phyloP scores from a whole-genome alignment of 2,797 vertebrate genomes.

The Acropternis orthonyx region DNA sequence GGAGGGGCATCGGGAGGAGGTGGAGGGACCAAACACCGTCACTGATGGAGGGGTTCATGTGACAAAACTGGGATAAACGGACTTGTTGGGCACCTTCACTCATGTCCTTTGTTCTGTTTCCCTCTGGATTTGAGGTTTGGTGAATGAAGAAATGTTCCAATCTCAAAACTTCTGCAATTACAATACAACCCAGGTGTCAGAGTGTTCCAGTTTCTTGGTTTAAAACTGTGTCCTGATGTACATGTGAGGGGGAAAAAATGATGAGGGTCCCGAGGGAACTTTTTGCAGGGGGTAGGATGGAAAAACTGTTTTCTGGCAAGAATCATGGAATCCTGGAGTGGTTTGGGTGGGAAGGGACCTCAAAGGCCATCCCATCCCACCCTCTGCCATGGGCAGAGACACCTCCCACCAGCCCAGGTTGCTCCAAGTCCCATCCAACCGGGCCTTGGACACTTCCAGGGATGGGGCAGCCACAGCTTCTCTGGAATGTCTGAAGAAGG shows the following conservation, averaged over 20 bases:
- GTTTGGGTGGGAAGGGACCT: neutral
- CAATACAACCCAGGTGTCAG: neutral
- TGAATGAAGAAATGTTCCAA: neutral
- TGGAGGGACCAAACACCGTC: neutral
- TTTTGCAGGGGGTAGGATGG: neutral
- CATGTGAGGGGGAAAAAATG: neutral
- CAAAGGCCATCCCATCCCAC: accelerated
- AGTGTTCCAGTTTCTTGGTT: neutral
- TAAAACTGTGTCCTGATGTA: accelerated
- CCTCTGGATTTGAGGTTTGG: neutral
- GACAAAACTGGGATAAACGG: neutral
- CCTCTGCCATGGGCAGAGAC: neutral
- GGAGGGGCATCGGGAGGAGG: neutral
- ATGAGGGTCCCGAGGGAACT: neutral
- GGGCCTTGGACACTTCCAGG: neutral
- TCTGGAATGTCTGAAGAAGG: neutral
- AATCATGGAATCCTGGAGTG: neutral
- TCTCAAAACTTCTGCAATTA: neutral
- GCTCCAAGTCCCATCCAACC: neutral
- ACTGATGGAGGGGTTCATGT: neutral
- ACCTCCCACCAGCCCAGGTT: accelerated
- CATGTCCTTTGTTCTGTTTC: accelerated
- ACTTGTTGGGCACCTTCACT: neutral
- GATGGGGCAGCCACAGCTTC: neutral
- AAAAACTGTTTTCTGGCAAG: neutral